These are phyloP conservation scores for Lagopus leucura DNA, from an alignment of 2,113 vertebrate genomes.

Conservation along the genomic window DNA sequence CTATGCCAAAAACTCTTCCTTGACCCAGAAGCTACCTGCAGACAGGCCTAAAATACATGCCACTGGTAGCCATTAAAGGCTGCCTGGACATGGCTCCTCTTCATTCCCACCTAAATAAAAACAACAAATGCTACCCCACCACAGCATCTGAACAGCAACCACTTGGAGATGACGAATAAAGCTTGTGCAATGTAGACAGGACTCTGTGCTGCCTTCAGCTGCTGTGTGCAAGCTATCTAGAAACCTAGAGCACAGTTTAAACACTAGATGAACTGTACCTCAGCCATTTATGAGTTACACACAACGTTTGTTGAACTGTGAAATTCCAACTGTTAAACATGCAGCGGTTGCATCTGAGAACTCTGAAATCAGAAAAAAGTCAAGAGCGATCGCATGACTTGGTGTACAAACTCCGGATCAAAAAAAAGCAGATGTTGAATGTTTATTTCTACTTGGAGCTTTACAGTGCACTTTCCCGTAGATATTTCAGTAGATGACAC, in stretches of 20 bases:
- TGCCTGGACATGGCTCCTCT: rapidly evolving
- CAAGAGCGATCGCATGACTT: neutral
- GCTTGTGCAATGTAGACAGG: neutral
- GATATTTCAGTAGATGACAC: neutral
- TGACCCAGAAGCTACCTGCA: neutral
- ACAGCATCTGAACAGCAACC: neutral
- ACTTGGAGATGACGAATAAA: neutral
- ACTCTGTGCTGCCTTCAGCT: neutral
- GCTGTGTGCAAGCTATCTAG: neutral
- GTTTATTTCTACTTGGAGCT: neutral
- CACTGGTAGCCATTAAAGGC: neutral
- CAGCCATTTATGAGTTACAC: neutral
- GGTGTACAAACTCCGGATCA: neutral
- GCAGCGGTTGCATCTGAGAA: neutral
- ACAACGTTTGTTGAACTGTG: neutral
- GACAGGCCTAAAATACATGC: neutral
- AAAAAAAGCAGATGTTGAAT: neutral
- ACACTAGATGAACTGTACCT: neutral
- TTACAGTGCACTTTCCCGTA: neutral
- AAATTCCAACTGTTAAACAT: neutral
- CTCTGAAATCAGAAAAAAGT: neutral
- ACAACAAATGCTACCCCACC: neutral
- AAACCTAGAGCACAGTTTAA: neutral
- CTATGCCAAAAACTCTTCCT: neutral
- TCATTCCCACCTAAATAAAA: neutral